Conservation (phyloP, 2,797 vertebrate species). For the Pangasius macronema region DNA sequence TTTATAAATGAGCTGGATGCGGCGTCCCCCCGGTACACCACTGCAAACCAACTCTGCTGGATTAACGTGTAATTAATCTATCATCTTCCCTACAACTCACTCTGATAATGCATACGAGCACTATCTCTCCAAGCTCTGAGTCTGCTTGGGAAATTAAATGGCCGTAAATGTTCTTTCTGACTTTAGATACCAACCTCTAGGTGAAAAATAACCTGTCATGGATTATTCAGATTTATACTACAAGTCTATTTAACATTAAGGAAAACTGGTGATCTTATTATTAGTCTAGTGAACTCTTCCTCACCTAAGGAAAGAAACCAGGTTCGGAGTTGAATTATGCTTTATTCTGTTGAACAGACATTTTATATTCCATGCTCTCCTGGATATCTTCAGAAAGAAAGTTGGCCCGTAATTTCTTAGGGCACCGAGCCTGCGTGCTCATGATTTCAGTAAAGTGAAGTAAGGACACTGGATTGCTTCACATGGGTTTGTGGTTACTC, state of each 20-base stretch:
- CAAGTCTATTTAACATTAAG: neutral
- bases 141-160: conserved; percentile 48
- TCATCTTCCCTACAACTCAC: conserved; percentile 54
- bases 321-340: neutral
- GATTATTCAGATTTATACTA: neutral
- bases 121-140: conserved; percentile 32
- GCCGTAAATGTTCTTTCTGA: conserved; percentile 1
- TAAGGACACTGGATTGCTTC: conserved; percentile 15
- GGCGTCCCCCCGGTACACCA: conserved; percentile 50
- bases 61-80: conserved; percentile 62
- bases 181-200: neutral
- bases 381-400: neutral
- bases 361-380: neutral
- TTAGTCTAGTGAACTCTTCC: neutral
- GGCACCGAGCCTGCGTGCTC: neutral
- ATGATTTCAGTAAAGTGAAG: conserved; percentile 35
- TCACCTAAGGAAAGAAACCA: neutral
- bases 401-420: neutral
- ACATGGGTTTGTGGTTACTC: conserved; percentile 16
- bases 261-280: neutral
- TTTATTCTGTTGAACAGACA: neutral
- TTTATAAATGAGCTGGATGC: conserved; percentile 57
- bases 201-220: neutral
- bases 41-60: conserved; percentile 56
- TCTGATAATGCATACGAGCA: conserved; percentile 56